Evolutionary conservation across 1,140 invertebrate species (phyloP), one percentile per base, ranked within the genome.

Genomic region (Colletes latitarsis): DNA sequence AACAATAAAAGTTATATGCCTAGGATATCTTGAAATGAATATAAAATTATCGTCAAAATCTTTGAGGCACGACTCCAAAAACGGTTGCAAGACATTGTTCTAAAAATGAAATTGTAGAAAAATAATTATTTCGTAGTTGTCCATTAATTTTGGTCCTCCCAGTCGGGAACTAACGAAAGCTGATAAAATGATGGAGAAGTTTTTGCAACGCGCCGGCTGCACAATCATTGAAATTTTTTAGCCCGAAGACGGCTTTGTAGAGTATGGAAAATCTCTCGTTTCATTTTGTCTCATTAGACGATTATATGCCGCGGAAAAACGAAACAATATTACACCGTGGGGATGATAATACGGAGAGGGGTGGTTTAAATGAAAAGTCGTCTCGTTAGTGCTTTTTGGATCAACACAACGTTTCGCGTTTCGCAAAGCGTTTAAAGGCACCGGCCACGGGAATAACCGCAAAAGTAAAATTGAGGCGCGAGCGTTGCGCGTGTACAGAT

Each of bases 401-500:
- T 41, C 9, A n/a, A 14, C n/a, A 3, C 15, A 39, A 55, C 15
- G 53, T 75, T 75, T 75, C 19, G 6, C 15, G 19, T 73, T 79
- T 70, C 43, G 19, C 30, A 12, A 21, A 77, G 69, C 30, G 49
- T 19, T 8, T 55, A 49, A 75, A 30, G 6, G 63, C 1, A 9
- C 6, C 1, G 57, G 6, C 17, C 0, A 58, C 8, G 57, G n/a
- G 41, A 60, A 39, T 74, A 74, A 60, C 15, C 46, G 9, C 43
- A 66, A 46, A 46, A 57, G 14, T 12, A 74, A 55, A 76, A 52
- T 21, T 21, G 55, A n/a, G 19, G 52, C 46, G 30, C 46, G 46
- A 68, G 63, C n/a, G 41, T 12, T 49, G 8, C 4, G 14, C 57
- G 49, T 74, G 77, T 73, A 63, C 67, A 83, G 70, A 80, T 83